Evolutionary conservation across 2,888 invertebrate genomes (phyloP).

Genomic region (Cheilosia urbana): DNA sequence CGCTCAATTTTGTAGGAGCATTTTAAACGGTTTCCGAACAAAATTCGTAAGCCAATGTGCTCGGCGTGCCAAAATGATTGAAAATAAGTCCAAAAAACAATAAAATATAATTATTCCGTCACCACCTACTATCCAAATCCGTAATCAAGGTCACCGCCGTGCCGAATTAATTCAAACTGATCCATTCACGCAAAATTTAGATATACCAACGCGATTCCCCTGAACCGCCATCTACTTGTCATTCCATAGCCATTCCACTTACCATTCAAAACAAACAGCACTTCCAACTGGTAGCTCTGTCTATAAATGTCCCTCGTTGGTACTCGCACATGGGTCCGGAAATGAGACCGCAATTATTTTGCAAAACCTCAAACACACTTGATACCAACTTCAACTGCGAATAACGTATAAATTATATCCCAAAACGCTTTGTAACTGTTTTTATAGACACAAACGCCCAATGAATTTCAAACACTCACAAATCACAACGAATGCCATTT

Average conservation of each 20-base stretch:
- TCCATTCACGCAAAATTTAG: background rate
- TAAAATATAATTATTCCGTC: too few relatives aligned
- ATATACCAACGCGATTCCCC: background rate
- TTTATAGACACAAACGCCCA: constrained; percentile 40
- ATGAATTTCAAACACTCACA: constrained; percentile 47
- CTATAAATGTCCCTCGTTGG: background rate
- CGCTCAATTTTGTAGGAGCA: too few relatives aligned
- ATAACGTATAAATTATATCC: constrained; percentile 6
- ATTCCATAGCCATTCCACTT: constrained; percentile 7
- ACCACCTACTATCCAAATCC: too few relatives aligned
- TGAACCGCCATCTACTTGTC: constrained; percentile 6
- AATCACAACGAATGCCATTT: constrained; percentile 51
- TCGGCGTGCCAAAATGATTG: too few relatives aligned
- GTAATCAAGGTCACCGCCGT: too few relatives aligned
- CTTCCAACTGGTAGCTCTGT: constrained; percentile 12
- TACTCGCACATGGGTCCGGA: constrained; percentile 21
- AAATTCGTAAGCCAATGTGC: too few relatives aligned
- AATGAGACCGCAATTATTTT: constrained; percentile 56
- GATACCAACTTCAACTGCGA: background rate
- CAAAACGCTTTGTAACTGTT: constrained; percentile 52
- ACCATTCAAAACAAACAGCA: background rate
- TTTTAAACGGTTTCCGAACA: too few relatives aligned
- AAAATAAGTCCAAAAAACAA: too few relatives aligned
- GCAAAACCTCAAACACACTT: constrained; percentile 22
- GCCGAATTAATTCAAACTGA: background rate